phyloP scores from a whole-genome alignment of 2,113 vertebrate species.

The Sardina pilchardus region DNA sequence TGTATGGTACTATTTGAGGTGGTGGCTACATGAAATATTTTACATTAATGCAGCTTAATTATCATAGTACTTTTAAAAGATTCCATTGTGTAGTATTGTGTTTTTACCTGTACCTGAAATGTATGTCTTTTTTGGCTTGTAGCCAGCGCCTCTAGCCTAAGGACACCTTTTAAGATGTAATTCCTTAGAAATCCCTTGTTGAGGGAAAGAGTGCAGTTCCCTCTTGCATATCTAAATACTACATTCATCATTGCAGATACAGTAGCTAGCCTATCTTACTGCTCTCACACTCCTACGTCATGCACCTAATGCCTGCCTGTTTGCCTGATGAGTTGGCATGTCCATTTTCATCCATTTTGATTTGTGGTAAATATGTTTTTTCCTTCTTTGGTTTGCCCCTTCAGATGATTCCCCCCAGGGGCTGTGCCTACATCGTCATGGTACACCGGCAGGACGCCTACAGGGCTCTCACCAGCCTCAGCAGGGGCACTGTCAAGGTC shows the following conservation, averaged over 20 bases:
- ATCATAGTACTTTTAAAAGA: neutral
- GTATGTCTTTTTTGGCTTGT: neutral
- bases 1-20: neutral
- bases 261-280: neutral
- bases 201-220: neutral
- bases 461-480: slow-evolving; percentile 89
- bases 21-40: too few species aligned
- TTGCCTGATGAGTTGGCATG: neutral
- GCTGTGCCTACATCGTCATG: slow-evolving; percentile 97
- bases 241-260: neutral
- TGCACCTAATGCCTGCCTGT: too few species aligned
- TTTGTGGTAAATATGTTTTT: neutral
- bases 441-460: slow-evolving; percentile 93
- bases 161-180: too few species aligned
- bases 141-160: too few species aligned
- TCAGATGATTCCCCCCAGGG: slow-evolving; percentile 96
- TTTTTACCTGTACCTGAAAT: neutral
- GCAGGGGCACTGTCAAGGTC: slow-evolving; percentile 87
- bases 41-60: neutral
- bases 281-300: neutral
- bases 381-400: neutral
- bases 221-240: neutral
- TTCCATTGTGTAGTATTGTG: neutral
- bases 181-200: neutral
- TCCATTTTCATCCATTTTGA: neutral